Percentiles rank a stretch among this genome's conserved stretches.
These are phyloP conservation scores for Drosophila nannoptera DNA, from an alignment of 1,140 invertebrate species.

Conservation along the genomic window DNA sequence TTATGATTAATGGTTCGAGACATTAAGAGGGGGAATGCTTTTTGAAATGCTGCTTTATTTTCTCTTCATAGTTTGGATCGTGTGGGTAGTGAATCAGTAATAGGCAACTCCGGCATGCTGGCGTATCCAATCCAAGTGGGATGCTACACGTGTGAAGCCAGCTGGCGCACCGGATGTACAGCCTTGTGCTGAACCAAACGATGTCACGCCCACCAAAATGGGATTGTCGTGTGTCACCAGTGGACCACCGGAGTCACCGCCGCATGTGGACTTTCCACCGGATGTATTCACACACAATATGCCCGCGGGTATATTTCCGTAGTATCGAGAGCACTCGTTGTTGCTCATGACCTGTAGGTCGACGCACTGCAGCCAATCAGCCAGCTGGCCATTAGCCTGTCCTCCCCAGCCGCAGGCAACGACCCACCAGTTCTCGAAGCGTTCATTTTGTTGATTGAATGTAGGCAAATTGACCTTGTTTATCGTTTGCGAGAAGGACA, in stretches of 20 bases:
- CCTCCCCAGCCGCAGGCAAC: constrained; percentile 62
- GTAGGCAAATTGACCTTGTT: constrained; percentile 47
- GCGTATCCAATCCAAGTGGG: constrained; percentile 80
- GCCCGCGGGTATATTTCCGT: constrained; percentile 34
- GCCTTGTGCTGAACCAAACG: constrained; percentile 34
- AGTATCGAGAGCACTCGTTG: constrained; percentile 35
- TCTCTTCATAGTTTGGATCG: too few species aligned
- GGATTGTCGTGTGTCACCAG: constrained; percentile 76
- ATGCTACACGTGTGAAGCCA: constrained; percentile 80
- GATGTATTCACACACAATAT: constrained; percentile 50
- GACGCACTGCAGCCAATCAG: constrained; percentile 50
- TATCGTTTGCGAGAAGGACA: constrained; percentile 33
- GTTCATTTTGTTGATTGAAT: constrained; percentile 26
- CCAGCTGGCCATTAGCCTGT: constrained; percentile 44
- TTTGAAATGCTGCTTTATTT: too few species aligned
- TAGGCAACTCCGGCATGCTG: constrained; percentile 48
- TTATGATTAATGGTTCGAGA: too few species aligned
- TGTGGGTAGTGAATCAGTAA: constrained; percentile 10
- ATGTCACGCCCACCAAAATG: constrained; percentile 79
- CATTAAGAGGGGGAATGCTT: too few species aligned
- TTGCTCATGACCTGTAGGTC: constrained; percentile 57
- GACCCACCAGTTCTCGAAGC: constrained; percentile 45
- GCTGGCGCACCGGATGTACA: constrained; percentile 67
- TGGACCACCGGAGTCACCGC: constrained; percentile 81
- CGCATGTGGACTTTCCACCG: constrained; percentile 50